Evolutionary conservation across 2,113 vertebrate species (phyloP).

Genomic region (Ochotona princeps): DNA sequence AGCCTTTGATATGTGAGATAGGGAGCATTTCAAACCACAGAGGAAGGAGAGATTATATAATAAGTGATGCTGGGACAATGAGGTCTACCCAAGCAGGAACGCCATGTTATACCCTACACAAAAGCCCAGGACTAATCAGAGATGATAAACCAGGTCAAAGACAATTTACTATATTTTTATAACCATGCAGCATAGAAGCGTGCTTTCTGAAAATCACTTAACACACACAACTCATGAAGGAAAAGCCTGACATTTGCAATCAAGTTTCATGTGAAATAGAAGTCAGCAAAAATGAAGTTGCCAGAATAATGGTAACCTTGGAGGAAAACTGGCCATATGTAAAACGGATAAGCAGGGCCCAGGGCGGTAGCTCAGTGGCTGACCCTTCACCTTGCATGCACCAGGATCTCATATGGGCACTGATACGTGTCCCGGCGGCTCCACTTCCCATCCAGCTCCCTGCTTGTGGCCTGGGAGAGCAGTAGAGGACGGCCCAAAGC

Average conservation of each 20-base stretch:
- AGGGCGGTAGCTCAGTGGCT: no score
- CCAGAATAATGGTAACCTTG: neutral
- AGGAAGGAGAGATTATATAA: neutral
- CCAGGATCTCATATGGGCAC: no score
- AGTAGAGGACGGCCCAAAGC: no score
- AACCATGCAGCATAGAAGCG: neutral
- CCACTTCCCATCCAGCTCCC: no score
- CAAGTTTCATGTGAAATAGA: neutral
- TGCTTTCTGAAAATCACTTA: neutral
- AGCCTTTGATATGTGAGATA: neutral
- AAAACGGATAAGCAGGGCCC: neutral
- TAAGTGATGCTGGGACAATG: neutral
- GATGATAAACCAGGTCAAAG: neutral
- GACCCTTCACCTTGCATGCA: no score
- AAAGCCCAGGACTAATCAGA: neutral
- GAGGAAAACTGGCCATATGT: neutral
- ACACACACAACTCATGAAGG: neutral
- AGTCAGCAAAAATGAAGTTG: neutral
- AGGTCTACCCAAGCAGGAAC: neutral
- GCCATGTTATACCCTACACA: neutral
- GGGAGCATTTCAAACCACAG: neutral
- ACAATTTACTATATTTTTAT: slow-evolving; percentile 40
- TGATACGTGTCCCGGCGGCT: no score
- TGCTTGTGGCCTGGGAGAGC: no score
- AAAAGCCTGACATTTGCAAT: slow-evolving; percentile 22